Base-by-base conservation (phyloP, 2,113 vertebrate genomes). In the Siphamia tubifer region DNA sequence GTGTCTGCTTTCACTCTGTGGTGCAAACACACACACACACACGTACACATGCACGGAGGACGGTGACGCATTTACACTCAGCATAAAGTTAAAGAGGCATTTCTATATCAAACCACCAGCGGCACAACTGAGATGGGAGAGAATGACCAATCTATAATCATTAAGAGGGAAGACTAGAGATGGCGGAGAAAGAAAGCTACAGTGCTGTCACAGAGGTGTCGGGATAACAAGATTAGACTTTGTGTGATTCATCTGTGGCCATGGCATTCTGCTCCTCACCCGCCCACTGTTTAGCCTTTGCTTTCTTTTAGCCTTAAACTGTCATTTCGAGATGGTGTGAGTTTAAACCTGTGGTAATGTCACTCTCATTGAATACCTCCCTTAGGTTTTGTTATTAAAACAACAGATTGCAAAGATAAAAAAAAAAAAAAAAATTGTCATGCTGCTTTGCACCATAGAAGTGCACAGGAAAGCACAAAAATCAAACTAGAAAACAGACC, bases 201-300 rank as follows among this genome's bases (percentile, higher is more conserved):
- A 60, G 65, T 45, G 75, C 74, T 88, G 86, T 90, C 89, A 86
- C 78, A 20, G 70, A 79, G 58, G 76, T 84, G 86, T 82, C 68
- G 58, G 77, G 64, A 85, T 92, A 91, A 93, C 83, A 84, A 86
- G 85, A 91, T 93, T 91, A 91, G 82, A 84, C 88, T 61, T 74
- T 61, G 83, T 74, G 70, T 86, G 84, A 92, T 92, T 90, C 90
- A 90, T 90, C 74, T 77, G 69, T 20, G 28, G 75, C 84, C 61
- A 38, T 60, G 61, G 65, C 62, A 54, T 80, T 74, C 53, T 71
- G 45, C 77, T 75, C 70, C 70, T 54, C 48, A 47, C 44, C 58
- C 74, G 20, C 69, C 77, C 63, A 76, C 68, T 54, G 34, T 40
- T 75, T 38, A 40, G 25, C 60, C 30, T 49, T 53, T 11, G 31